Conservation (phyloP, 2,113 vertebrate species). For the Forbesichthys agassizii region DNA sequence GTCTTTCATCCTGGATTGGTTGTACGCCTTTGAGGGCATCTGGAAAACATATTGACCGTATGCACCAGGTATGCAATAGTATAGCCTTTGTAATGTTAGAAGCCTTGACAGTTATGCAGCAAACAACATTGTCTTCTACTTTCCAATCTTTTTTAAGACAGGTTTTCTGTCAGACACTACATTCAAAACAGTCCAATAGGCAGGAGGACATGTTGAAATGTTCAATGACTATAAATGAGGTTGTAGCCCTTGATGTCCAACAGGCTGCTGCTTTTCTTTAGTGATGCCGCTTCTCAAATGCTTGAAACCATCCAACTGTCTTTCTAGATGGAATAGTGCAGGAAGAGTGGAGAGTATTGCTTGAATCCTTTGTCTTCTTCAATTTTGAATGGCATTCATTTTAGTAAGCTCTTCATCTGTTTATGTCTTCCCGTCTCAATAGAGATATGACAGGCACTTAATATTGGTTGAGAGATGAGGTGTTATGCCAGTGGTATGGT, state of each 20-base stretch:
- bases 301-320: neutral
- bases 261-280: slow-evolving; percentile 22
- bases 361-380: neutral
- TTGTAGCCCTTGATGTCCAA: slow-evolving; percentile 26
- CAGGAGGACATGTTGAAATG: slow-evolving; percentile 22
- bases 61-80: slow-evolving; percentile 4
- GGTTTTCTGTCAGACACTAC: slow-evolving; percentile 4
- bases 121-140: slow-evolving; percentile 17
- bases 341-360: neutral
- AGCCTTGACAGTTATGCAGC: slow-evolving; percentile 26
- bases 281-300: slow-evolving; percentile 3
- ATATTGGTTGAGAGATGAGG: no score
- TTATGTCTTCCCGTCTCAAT: slow-evolving; percentile 25
- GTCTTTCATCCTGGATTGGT: slow-evolving; percentile 10
- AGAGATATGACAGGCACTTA: slow-evolving; percentile 1
- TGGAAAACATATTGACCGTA: slow-evolving; percentile 6
- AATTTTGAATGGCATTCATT: slow-evolving; percentile 19
- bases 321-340: neutral
- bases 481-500: no score
- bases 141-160: neutral
- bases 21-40: slow-evolving; percentile 11
- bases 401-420: slow-evolving; percentile 17
- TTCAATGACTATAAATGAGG: slow-evolving; percentile 26
- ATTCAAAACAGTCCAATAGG: slow-evolving; percentile 26
- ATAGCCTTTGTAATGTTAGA: slow-evolving; percentile 18